Conservation (phyloP, 2,888 invertebrate genomes). For the Trissolcus brochymenae region DNA sequence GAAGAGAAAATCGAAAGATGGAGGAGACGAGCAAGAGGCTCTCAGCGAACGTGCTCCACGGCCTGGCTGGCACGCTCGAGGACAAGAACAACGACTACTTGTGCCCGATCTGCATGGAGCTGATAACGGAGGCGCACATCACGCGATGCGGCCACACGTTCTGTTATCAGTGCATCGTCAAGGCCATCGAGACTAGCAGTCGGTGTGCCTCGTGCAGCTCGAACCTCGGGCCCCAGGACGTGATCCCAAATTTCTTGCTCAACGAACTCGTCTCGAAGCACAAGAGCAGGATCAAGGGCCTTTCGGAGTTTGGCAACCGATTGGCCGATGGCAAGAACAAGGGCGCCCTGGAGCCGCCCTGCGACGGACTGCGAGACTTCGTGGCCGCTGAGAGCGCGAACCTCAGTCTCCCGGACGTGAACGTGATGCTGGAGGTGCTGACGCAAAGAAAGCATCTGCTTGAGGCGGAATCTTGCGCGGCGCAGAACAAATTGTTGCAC, state of each 20-base stretch:
- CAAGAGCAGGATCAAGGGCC: slow-evolving; percentile 78
- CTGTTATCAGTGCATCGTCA: slow-evolving; percentile 88
- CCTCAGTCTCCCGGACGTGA: slow-evolving; percentile 87
- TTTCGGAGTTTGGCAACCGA: slow-evolving; percentile 74
- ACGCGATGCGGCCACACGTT: slow-evolving; percentile 95
- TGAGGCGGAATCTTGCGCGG: slow-evolving; percentile 87
- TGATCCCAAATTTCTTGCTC: slow-evolving; percentile 91
- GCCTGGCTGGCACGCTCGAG: slow-evolving; percentile 82
- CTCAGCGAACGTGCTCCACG: slow-evolving; percentile 78
- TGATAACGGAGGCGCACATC: slow-evolving; percentile 92
- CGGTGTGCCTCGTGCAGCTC: slow-evolving; percentile 91
- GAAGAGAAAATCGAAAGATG: slow-evolving; percentile 40
- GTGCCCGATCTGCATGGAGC: slow-evolving; percentile 92
- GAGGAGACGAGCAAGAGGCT: slow-evolving; percentile 67
- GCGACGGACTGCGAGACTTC: slow-evolving; percentile 78
- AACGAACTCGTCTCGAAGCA: slow-evolving; percentile 89
- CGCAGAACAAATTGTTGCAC: slow-evolving; percentile 88
- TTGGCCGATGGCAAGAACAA: slow-evolving; percentile 61
- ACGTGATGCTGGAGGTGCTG: slow-evolving; percentile 87
- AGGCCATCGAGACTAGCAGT: slow-evolving; percentile 81
- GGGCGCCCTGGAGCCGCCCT: slow-evolving; percentile 66
- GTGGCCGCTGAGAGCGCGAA: slow-evolving; percentile 84
- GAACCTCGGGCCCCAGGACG: slow-evolving; percentile 82
- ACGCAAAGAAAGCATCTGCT: slow-evolving; percentile 87
- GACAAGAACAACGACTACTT: slow-evolving; percentile 83